phyloP scores from a whole-genome alignment of 37 sponge, comb jelly and placozoan genomes.

The Spongia lamella region DNA sequence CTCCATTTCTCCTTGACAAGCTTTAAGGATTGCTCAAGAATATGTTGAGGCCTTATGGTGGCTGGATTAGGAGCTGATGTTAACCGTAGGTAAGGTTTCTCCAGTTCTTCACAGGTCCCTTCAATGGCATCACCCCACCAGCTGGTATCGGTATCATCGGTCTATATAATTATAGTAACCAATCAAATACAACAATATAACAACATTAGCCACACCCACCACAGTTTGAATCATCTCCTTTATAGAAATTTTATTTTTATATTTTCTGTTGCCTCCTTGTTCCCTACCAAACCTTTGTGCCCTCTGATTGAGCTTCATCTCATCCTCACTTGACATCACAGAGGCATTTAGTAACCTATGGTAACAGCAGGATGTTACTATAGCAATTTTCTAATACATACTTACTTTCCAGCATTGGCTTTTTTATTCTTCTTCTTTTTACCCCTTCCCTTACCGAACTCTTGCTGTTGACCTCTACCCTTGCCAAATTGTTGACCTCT shows the following conservation, averaged over 20 bases:
- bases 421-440: slow-evolving; percentile 35
- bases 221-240: slow-evolving; percentile 46
- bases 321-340: slow-evolving; percentile 30
- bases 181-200: background rate
- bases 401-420: background rate
- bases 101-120: slow-evolving; percentile 85
- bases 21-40: slow-evolving; percentile 70
- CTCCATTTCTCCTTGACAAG: slow-evolving; percentile 72
- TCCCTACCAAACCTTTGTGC: slow-evolving; percentile 47
- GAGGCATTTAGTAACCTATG: slow-evolving; percentile 13
- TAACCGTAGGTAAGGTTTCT: slow-evolving; percentile 94
- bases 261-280: slow-evolving; percentile 24
- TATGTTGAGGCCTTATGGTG: slow-evolving; percentile 72
- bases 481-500: background rate
- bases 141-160: slow-evolving; percentile 50
- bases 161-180: slow-evolving; percentile 2
- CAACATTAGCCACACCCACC: slow-evolving; percentile 22
- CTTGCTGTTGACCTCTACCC: slow-evolving; percentile 6
- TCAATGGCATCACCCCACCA: slow-evolving; percentile 61
- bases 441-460: slow-evolving; percentile 22
- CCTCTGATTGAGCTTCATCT: slow-evolving; percentile 44
- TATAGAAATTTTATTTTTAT: slow-evolving; percentile 58
- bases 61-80: slow-evolving; percentile 95
- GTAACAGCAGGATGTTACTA: slow-evolving; percentile 16
- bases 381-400: no score